Base-by-base conservation (phyloP, 2,888 invertebrate species). In the Amiota communis region DNA sequence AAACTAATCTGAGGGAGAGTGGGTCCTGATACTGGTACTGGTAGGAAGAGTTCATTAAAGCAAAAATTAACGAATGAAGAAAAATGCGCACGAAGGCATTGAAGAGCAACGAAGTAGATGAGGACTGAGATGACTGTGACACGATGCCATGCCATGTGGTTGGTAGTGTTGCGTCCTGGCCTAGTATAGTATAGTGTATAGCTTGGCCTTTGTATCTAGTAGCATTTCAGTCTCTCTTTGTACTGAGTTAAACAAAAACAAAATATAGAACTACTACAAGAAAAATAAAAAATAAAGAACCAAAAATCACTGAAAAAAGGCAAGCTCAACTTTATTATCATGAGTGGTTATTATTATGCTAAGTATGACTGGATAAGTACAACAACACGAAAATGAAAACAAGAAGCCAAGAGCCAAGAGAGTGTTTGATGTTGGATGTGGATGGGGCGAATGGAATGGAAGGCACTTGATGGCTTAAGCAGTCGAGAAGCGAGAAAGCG, bases 321-420 rank as follows among this genome's bases (percentile, higher is more conserved):
- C 67, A 53, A 13, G 59, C 20, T 51, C 13, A 68, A 68, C 51
- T 68, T 68, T 53, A 68, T 68, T 51, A 68, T 23, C 51, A 23
- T 36, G 23, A 53, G 12, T 53, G 67, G 67, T 17, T 53, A 68
- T 68, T 68, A 68, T 51, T 68, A 68, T 68, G 67, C 67, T 68
- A 68, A 68, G 67, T 68, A 68, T 68, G 67, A 68, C 67, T 53
- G 67, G 67, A 51, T 68, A 68, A 68, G 67, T 48, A 51, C 51
- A n/a, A 15, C 49, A 49, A 15, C 15, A 59, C 59, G 17, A 4
- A 63, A 53, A 53, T 47, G 51, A 68, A 17, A 11, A 47, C 53
- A 51, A 36, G 23, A 20, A 51, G 23, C 12, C 13, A 20, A 11
- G 17, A 59, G 20, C 20, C 11, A 20, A 23, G 67, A 23, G 20